Conservation (phyloP, 2,113 vertebrate species). For the Oryzias javanicus region DNA sequence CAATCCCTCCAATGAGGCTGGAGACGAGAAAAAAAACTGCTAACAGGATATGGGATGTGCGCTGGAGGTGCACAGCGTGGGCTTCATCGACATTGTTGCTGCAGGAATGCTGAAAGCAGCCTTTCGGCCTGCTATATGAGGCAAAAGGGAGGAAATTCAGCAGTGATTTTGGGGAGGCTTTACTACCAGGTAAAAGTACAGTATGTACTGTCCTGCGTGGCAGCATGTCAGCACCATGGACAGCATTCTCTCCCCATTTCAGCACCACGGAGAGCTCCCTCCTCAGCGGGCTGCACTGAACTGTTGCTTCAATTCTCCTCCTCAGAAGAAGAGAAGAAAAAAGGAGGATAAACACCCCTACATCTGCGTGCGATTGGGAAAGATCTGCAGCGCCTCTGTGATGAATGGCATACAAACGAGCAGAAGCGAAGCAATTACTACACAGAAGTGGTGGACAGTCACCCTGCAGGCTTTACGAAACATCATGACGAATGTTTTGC, state of each 20-base stretch:
- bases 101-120: conserved; percentile 5
- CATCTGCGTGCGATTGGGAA: not conserved
- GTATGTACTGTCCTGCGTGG: conserved; percentile 38
- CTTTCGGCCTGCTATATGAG: conserved; percentile 14
- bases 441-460: conserved; percentile 7
- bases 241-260: conserved; percentile 25
- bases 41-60: not conserved
- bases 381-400: conserved; percentile 31
- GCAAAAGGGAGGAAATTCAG: not conserved
- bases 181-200: conserved; percentile 30
- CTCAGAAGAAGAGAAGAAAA: not conserved
- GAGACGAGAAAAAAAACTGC: not conserved
- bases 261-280: conserved; percentile 57
- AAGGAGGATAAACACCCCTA: not conserved
- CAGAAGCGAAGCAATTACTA: conserved; percentile 5
- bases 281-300: conserved; percentile 49
- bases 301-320: conserved; percentile 50
- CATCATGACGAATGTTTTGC: conserved; percentile 20
- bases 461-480: conserved; percentile 36
- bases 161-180: conserved; percentile 8
- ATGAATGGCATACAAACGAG: not conserved
- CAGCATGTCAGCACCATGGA: conserved; percentile 52
- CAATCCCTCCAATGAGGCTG: conserved; percentile 4
- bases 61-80: conserved; percentile 17
- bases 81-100: conserved; percentile 12